Base-by-base conservation (phyloP, 2,113 vertebrate genomes). In the Eurystomus gularis region DNA sequence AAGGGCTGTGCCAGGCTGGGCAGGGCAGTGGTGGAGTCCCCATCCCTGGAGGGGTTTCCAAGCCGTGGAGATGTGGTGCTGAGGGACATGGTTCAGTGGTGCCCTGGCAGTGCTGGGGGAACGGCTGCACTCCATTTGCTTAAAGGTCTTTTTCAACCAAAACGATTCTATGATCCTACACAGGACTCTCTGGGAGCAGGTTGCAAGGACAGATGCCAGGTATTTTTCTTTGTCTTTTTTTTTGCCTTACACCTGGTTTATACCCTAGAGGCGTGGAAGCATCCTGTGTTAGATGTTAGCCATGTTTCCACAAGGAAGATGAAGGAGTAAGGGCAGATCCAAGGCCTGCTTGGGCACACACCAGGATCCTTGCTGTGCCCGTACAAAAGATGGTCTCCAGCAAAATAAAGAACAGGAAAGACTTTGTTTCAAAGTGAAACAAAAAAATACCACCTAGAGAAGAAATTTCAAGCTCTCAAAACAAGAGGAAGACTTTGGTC, bases 211-310 rank as follows among this genome's bases (percentile, higher is more conserved):
- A 62, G 39, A 21, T 69, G 7, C 10, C 40, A 79, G 39, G 4
- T 5, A 0, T 31, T 35, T 70, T 60, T 29, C n/a, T n/a, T 9
- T 0, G 0, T 26, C 28, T 69, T 11, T 10, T n/a, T 11, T 37
- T 24, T 39, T 70, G 13, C 42, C 17, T 57, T 25, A 9, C 20
- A 11, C 4, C 31, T 71, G 31, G 3, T 35, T 68, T 76, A 6
- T 17, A 39, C 4, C 33, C 37, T 15, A 54, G 52, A n/a, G 39
- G 42, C 17, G 44, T 1, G 9, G 35, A 33, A 40, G 16, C 2
- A 1, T 7, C 48, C 48, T 18, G 0, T 11, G 49, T 3, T 35
- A 35, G 44, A 7, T 52, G 64, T 16, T 20, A n/a, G 9, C 39
- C 17, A 2, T 12, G 57, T 4, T 87, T n/a, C 65, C 65, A 70